Conservation (phyloP, 2,797 vertebrate species). For the Acrossocheilus fasciatus region DNA sequence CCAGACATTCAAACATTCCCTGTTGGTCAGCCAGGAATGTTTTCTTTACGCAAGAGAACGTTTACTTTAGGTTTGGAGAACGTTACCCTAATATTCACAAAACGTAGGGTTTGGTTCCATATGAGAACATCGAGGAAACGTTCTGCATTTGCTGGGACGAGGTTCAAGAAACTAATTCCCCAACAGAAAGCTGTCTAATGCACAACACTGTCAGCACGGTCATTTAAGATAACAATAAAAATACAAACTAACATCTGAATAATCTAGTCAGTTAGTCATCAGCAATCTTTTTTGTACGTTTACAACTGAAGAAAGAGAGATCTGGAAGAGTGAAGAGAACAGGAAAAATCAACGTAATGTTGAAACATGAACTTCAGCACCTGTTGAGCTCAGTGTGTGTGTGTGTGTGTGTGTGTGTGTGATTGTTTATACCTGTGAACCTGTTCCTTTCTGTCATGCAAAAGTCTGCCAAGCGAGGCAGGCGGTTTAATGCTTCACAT, state of each 20-base stretch:
- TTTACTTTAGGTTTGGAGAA: no score
- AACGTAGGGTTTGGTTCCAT: no score
- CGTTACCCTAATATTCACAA: no score
- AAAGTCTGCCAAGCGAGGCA: slow-evolving; percentile 80
- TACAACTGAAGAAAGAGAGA: not conserved
- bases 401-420: not conserved
- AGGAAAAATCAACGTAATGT: slow-evolving; percentile 62
- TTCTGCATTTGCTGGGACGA: no score
- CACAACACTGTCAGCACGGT: no score
- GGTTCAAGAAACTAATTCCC: no score
- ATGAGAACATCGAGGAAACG: no score
- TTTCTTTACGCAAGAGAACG: no score
- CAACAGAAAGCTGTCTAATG: no score
- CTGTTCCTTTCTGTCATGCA: slow-evolving; percentile 86
- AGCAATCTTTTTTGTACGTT: not conserved
- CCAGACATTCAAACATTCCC: no score
- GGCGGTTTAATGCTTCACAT: slow-evolving; percentile 85
- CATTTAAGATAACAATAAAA: no score
- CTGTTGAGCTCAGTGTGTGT: slow-evolving; percentile 79
- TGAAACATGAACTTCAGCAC: slow-evolving; percentile 95
- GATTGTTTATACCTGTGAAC: slow-evolving; percentile 85
- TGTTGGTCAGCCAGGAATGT: no score
- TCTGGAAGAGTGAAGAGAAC: not conserved
- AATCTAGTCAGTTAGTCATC: not conserved
- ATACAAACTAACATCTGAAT: not conserved